These are phyloP conservation scores for Lepidocyrtinus sp. DNA, from an alignment of 2,888 invertebrate genomes.

Conservation along the genomic window DNA sequence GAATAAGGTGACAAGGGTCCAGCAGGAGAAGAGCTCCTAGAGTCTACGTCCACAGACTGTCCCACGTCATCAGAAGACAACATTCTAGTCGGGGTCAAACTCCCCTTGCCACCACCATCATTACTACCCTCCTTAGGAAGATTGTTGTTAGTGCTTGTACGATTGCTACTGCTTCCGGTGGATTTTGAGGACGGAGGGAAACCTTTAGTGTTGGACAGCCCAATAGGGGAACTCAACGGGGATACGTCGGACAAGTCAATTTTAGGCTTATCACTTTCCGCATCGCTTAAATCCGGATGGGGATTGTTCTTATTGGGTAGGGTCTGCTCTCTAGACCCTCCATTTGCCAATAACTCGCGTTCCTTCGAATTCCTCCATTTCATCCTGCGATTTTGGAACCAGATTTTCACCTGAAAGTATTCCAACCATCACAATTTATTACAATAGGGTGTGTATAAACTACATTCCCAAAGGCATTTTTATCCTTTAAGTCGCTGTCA, in stretches of 20 bases:
- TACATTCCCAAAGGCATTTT: too few species aligned
- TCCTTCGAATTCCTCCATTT: conserved; percentile 99
- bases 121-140: conserved; percentile 17
- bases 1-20: conserved; percentile 47
- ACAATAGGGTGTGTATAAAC: too few species aligned
- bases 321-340: conserved; percentile 95
- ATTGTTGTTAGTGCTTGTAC: conserved; percentile 29
- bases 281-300: conserved; percentile 72
- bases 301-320: conserved; percentile 84
- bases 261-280: conserved; percentile 85
- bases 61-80: conserved; percentile 31
- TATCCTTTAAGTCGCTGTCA: too few species aligned
- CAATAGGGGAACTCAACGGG: conserved; percentile 74
- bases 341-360: conserved; percentile 91
- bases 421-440: too few species aligned
- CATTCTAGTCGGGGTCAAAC: conserved; percentile 30
- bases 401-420: conserved; percentile 84
- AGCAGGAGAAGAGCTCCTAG: conserved; percentile 48
- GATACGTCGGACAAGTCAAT: conserved; percentile 77
- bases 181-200: conserved; percentile 51
- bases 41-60: conserved; percentile 52
- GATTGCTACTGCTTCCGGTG: conserved; percentile 7
- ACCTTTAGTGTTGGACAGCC: conserved; percentile 37
- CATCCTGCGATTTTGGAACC: conserved; percentile 99
- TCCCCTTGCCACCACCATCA: conserved; percentile 12